Evolutionary conservation across 2,113 vertebrate species (phyloP).

Genomic region (Corythornis cristatus): DNA sequence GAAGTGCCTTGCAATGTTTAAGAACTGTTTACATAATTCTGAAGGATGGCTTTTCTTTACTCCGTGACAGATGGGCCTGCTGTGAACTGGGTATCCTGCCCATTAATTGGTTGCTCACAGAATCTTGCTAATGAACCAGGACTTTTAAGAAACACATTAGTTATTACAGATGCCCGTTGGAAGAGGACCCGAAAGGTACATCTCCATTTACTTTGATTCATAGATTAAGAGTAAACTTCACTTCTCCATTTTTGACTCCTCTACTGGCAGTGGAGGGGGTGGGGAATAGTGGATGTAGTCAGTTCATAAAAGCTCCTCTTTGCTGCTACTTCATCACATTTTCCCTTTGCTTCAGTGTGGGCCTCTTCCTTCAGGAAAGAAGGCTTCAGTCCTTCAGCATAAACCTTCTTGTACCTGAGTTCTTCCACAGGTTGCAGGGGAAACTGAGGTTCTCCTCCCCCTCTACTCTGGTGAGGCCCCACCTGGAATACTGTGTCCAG

Average conservation of each 20-base stretch:
- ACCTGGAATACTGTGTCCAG: too few species aligned
- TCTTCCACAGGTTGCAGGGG: not conserved
- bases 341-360: not conserved
- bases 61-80: not conserved
- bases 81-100: not conserved
- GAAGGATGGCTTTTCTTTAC: not conserved
- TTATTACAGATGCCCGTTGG: not conserved
- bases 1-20: not conserved
- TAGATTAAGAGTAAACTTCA: not conserved
- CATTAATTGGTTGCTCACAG: not conserved
- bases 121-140: not conserved
- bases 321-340: fast-evolving
- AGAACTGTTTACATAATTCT: not conserved
- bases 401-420: not conserved
- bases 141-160: not conserved
- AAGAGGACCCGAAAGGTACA: not conserved
- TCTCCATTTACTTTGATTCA: not conserved
- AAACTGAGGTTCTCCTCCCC: not conserved
- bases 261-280: not conserved
- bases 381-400: not conserved
- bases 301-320: not conserved
- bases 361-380: not conserved
- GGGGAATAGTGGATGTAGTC: not conserved
- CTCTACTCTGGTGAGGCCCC: too few species aligned
- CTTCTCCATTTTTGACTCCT: not conserved